These are phyloP conservation scores for Chaetura pelagica DNA, from an alignment of 2,113 vertebrate species.

Conservation along the genomic window DNA sequence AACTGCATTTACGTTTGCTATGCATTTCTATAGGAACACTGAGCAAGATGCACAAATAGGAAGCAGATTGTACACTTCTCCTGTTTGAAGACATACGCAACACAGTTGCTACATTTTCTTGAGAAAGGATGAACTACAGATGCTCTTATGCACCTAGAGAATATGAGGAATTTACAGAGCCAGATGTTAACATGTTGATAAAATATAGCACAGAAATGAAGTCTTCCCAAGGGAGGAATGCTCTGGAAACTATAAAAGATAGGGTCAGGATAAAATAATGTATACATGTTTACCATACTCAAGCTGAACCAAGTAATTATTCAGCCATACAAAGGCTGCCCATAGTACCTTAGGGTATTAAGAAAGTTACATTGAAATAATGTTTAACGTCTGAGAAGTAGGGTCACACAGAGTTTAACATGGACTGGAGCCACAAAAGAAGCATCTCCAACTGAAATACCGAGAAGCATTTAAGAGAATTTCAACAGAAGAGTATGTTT, in stretches of 20 bases:
- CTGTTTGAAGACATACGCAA: not conserved
- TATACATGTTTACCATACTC: not conserved
- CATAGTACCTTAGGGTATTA: not conserved
- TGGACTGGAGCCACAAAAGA: not conserved
- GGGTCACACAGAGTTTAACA: not conserved
- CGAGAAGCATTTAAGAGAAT: not conserved
- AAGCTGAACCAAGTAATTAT: not conserved
- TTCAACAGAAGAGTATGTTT: not conserved
- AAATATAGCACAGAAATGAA: slow-evolving; percentile 5
- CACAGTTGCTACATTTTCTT: not conserved
- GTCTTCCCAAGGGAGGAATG: not conserved
- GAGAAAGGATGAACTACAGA: not conserved
- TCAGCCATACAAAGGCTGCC: not conserved
- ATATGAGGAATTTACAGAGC: slow-evolving; percentile 35
- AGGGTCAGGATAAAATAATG: not conserved
- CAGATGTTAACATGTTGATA: slow-evolving; percentile 40
- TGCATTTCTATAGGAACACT: not conserved
- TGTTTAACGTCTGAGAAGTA: not conserved
- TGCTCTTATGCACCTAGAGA: slow-evolving; percentile 8
- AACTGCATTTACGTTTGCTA: not conserved
- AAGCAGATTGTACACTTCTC: not conserved
- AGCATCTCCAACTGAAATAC: not conserved
- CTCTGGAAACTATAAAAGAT: not conserved
- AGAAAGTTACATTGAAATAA: not conserved
- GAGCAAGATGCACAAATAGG: not conserved